A percentile compares a stretch with the other conserved stretches of the same genome.
These are phyloP conservation scores for Nicator chloris DNA, from an alignment of 2,113 vertebrate species.

Conservation along the genomic window DNA sequence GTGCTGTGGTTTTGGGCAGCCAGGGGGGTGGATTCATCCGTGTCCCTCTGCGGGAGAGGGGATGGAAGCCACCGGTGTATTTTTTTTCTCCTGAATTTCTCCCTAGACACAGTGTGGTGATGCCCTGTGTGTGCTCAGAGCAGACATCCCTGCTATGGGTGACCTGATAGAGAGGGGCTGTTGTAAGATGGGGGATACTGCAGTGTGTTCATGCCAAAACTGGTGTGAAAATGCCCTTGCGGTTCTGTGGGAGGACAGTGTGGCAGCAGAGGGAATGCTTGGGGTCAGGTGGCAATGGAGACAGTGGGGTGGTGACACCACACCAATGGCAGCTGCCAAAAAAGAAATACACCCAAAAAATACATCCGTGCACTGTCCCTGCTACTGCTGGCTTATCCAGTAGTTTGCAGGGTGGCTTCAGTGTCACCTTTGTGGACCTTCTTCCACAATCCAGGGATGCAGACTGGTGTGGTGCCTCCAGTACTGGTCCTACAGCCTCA, in stretches of 20 bases:
- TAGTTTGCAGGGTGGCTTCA: not conserved
- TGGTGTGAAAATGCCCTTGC: not conserved
- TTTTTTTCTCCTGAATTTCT: not conserved
- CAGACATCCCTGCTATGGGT: not conserved
- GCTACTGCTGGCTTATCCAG: not conserved
- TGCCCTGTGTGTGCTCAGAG: accelerated
- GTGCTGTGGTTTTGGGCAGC: not conserved
- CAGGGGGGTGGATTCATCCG: not conserved
- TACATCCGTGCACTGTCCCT: not conserved
- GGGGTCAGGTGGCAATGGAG: not conserved
- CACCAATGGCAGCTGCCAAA: not conserved
- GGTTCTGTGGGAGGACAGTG: not conserved
- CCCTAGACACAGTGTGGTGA: accelerated
- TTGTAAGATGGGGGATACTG: not conserved
- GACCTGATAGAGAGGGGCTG: accelerated
- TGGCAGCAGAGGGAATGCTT: not conserved
- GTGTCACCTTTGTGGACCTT: not conserved
- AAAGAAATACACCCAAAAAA: not conserved
- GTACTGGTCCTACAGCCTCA: not conserved
- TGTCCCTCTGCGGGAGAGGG: not conserved
- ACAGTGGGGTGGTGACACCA: not conserved
- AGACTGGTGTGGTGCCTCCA: not conserved
- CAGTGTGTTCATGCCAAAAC: not conserved
- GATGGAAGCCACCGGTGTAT: not conserved
- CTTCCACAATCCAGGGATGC: not conserved